Percentiles rank a stretch among this genome's conserved stretches.
Conservation (phyloP, 2,113 vertebrate species). For the Andinoacara biseriatus region DNA sequence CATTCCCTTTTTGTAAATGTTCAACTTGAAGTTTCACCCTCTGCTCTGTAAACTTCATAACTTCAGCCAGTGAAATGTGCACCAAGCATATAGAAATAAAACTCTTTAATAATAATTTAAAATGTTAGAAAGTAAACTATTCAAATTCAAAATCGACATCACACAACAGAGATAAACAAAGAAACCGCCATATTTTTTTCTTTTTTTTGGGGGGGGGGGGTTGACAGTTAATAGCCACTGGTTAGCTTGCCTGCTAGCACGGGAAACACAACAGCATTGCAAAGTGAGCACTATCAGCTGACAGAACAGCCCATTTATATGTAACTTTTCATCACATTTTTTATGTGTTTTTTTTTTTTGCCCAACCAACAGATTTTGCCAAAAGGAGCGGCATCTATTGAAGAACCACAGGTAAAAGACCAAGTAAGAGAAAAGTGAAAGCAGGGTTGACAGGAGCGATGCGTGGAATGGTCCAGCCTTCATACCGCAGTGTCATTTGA, state of each 20-base stretch:
- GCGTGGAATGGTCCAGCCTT: constrained; percentile 70
- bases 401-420: constrained; percentile 70
- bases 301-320: constrained; percentile 71
- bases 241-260: constrained; percentile 73
- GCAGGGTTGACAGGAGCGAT: constrained; percentile 77
- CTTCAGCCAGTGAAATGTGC: constrained; percentile 77
- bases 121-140: constrained; percentile 72
- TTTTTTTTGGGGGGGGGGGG: neutral
- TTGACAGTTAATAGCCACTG: constrained; percentile 70
- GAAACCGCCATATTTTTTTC: constrained; percentile 4
- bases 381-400: constrained; percentile 55
- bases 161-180: constrained; percentile 61
- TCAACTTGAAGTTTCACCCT: constrained; percentile 48
- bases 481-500: constrained; percentile 54
- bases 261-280: constrained; percentile 73
- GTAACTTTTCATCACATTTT: constrained; percentile 50
- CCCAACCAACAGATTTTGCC: constrained; percentile 60
- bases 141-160: constrained; percentile 61
- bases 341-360: constrained; percentile 19
- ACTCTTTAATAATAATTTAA: constrained; percentile 74
- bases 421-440: constrained; percentile 66
- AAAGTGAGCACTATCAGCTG: constrained; percentile 72
- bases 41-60: constrained; percentile 76
- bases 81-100: constrained; percentile 75
- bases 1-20: constrained; percentile 31